phyloP scores from a whole-genome alignment of 1,140 invertebrate species.

The Drosophila arawakana region DNA sequence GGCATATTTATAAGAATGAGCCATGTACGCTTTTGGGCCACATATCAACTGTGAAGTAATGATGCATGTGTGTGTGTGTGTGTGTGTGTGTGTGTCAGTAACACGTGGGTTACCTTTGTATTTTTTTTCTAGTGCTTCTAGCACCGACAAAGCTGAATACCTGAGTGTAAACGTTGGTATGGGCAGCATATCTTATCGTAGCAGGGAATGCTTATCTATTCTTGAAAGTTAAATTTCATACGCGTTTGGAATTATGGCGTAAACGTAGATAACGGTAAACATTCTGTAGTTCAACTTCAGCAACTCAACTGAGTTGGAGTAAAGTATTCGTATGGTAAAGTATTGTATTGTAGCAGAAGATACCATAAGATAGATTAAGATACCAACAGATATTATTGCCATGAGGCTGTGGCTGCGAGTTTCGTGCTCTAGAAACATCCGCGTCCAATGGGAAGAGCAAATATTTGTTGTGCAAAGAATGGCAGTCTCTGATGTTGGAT shows the following conservation, averaged over 20 bases:
- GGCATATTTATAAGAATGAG: conserved; percentile 50
- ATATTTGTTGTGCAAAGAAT: conserved; percentile 73
- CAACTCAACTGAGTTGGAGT: not conserved
- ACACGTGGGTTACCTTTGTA: conserved; percentile 28
- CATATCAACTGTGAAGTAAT: conserved; percentile 11
- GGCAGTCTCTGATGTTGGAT: conserved; percentile 66
- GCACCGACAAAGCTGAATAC: conserved; percentile 9
- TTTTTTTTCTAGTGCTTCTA: not conserved
- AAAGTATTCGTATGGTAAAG: not conserved
- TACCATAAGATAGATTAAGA: not conserved
- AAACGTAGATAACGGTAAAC: conserved; percentile 66
- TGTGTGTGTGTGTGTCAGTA: conserved; percentile 5
- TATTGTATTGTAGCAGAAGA: not conserved
- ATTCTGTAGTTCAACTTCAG: conserved; percentile 25
- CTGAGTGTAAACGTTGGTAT: not conserved
- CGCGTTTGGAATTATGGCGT: conserved; percentile 65
- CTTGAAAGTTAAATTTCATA: conserved; percentile 68
- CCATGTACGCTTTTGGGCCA: not conserved
- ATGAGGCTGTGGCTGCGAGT: conserved; percentile 18
- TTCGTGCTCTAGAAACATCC: not conserved
- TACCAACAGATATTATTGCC: no score
- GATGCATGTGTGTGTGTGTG: not conserved
- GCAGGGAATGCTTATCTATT: conserved; percentile 55
- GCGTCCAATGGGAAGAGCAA: conserved; percentile 42
- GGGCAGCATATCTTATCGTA: conserved; percentile 67